Evolutionary conservation across 2,888 invertebrate species (phyloP), one percentile per base, ranked within the genome.

Genomic region (Platycheirus rosarum): DNA sequence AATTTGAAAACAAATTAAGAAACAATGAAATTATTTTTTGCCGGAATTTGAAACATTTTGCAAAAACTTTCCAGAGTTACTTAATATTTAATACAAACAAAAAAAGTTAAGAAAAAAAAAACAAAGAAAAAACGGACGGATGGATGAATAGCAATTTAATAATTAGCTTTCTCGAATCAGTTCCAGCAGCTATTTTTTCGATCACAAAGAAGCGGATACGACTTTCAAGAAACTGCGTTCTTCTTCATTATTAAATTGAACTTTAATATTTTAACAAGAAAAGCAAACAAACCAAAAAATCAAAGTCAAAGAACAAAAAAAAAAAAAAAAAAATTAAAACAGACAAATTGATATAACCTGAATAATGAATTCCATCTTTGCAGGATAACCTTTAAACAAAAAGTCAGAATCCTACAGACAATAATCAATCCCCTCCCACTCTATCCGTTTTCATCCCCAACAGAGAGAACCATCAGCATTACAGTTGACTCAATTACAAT

Each of bases 401-500:
- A 53, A 46, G 57, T 40, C 57, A 57, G 57, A 57, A 46, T 44
- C 63, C 57, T 14, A 35, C 66, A 65, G 55, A 66, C 55, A 57
- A 74, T 40, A 48, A 49, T 32, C 32, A 44, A 13, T 35, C 6
- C 8, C 35, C 11, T 29, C 13, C 2, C 18, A n/a, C n/a, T 8
- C 9, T 8, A n/a, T n/a, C n/a, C n/a, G n/a, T n/a, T n/a, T n/a
- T n/a, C n/a, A n/a, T n/a, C n/a, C n/a, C 51, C 37, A 1, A 7
- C n/a, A 55, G 37, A 32, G 9, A 55, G 14, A 40, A 57, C 9
- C 26, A 29, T 60, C 53, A 53, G 23, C 44, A 63, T 29, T 46
- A 23, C 48, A 74, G 40, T 66, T 57, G 74, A 74, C 74, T 74
- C 74, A 66, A 74, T 74, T 74, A 74, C 74, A 57, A 18, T 46